Evolutionary conservation across 2,113 vertebrate species (phyloP), one percentile per base, ranked within the genome.

Genomic region (Alethe castanea): DNA sequence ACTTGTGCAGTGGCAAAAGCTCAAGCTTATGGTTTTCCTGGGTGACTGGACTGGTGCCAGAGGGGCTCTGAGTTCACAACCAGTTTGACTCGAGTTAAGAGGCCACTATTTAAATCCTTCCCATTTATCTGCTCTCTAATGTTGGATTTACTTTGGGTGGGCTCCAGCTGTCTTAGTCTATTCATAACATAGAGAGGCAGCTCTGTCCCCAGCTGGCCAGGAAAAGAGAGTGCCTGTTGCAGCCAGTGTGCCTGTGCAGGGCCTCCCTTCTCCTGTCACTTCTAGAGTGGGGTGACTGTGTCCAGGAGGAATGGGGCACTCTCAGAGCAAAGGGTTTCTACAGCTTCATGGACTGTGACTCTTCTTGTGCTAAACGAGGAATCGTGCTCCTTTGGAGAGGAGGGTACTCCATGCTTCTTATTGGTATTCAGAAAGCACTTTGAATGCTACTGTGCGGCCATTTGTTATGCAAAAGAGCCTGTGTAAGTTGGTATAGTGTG

Each of bases 401-500:
- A 91, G 90, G 64, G 64, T 82, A 57, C 86, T 97, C 93, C 59
- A 44, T 0, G 3, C 48, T 77, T 71, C 88, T 97, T 92, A 94
- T 96, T 97, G 92, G 79, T 97, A 97, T 97, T 96, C 97, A 54
- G 38, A 82, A 88, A 80, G 88, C 95, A 64, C 69, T 65, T 67
- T 73, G 86, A 96, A 95, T 96, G 95, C 94, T 92, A 94, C 95
- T 78, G 84, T 94, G 96, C 79, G 88, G 86, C 91, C 76, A 80
- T 96, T 97, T 97, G 96, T 97, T 96, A 97, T 96, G 95, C 95
- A 97, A 95, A 97, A 96, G 86, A 91, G 72, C 91, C 86, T 45
- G 36, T 45, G 36, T 90, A 92, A 92, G 82, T 95, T 96, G 74
- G 84, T 94, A 65, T 79, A 57, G 92, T 62, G 95, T 25, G 35